Evolutionary conservation across 2,888 invertebrate genomes (phyloP).

Genomic region (Galeopsomyia nigrocyanea): DNA sequence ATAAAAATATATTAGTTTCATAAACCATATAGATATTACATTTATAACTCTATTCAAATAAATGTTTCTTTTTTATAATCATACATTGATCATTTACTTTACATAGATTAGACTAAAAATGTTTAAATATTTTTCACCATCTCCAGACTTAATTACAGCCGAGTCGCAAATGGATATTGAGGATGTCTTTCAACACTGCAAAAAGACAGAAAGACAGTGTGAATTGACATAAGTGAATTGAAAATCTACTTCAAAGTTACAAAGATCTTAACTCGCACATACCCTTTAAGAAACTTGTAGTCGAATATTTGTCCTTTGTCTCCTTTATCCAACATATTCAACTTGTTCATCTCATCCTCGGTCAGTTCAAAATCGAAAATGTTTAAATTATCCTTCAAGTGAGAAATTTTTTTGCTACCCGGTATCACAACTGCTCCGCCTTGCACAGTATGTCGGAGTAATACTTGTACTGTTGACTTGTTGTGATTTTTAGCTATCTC

Average conservation of each 20-base stretch:
- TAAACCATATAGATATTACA: too few relatives aligned
- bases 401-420: slow-evolving; percentile 79
- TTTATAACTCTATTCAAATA: too few relatives aligned
- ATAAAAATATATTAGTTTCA: too few relatives aligned
- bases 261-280: slow-evolving; percentile 48
- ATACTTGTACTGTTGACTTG: slow-evolving; percentile 79
- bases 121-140: neutral
- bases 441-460: slow-evolving; percentile 79
- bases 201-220: neutral
- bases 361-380: slow-evolving; percentile 77
- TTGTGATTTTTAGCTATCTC: slow-evolving; percentile 74
- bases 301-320: slow-evolving; percentile 77
- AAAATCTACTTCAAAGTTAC: neutral
- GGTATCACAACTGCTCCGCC: slow-evolving; percentile 81
- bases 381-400: slow-evolving; percentile 79
- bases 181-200: slow-evolving; percentile 38
- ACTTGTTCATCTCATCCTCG: slow-evolving; percentile 71
- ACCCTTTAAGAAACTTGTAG: slow-evolving; percentile 71
- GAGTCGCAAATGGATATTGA: slow-evolving; percentile 24
- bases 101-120: too few relatives aligned
- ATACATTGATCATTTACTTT: too few relatives aligned
- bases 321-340: slow-evolving; percentile 74
- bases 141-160: neutral
- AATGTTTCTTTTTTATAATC: too few relatives aligned
- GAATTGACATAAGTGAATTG: neutral